Evolutionary conservation across 2,113 vertebrate species (phyloP).

Genomic region (Zosterops japonicus): DNA sequence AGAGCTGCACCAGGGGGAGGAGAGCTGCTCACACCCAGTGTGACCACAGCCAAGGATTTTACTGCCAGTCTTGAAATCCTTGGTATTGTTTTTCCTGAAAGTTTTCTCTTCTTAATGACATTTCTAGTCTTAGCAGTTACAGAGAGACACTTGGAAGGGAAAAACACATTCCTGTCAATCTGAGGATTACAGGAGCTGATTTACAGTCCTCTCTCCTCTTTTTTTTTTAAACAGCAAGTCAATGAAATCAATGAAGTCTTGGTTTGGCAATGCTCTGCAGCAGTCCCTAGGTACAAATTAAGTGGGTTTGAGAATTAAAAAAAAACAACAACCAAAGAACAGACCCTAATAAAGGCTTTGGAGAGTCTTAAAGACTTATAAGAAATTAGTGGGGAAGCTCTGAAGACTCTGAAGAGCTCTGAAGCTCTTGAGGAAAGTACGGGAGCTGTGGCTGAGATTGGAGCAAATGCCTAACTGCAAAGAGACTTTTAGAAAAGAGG

Average conservation of each 20-base stretch:
- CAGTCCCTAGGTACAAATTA: neutral
- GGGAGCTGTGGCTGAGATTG: neutral
- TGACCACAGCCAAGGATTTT: neutral
- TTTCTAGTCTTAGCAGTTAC: neutral
- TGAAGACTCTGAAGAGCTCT: neutral
- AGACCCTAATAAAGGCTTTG: neutral
- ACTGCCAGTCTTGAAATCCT: neutral
- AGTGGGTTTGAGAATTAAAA: neutral
- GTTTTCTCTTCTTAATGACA: neutral
- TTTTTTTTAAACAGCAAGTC: neutral
- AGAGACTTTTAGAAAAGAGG: neutral
- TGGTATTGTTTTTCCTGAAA: neutral
- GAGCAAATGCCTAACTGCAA: neutral
- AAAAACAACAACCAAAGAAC: neutral
- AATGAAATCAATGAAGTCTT: constrained; percentile 22
- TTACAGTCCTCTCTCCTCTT: neutral
- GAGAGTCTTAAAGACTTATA: neutral
- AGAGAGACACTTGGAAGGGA: neutral
- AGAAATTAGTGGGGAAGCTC: neutral
- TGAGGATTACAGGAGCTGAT: neutral
- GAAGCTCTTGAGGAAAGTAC: neutral
- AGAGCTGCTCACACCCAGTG: neutral
- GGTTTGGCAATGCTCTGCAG: neutral
- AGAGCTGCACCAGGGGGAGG: neutral
- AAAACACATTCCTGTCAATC: neutral